These are phyloP conservation scores for Leptopterna dolabrata DNA, from an alignment of 2,888 invertebrate genomes.

Conservation along the genomic window DNA sequence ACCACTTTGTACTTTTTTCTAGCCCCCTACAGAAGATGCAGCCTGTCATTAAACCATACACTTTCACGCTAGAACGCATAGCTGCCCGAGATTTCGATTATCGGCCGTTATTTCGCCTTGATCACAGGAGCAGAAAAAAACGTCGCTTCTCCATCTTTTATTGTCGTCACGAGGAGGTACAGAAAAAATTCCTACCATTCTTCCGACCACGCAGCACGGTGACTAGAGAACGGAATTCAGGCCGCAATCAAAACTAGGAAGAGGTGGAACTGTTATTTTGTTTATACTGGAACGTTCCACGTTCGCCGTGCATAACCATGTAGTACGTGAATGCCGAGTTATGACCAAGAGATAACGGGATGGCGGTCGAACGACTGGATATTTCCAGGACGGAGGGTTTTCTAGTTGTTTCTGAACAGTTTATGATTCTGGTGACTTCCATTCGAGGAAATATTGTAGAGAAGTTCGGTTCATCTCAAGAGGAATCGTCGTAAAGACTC, in stretches of 20 bases:
- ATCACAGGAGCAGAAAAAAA: not conserved
- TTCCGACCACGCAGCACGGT: not conserved
- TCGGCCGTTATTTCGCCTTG: constrained; percentile 7
- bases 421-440: no score
- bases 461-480: no score
- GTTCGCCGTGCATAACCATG: not conserved
- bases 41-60: not conserved
- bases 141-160: not conserved
- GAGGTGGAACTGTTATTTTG: not conserved
- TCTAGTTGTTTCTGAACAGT: not conserved
- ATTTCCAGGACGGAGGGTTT: not conserved
- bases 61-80: not conserved
- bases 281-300: not conserved
- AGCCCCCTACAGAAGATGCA: not conserved
- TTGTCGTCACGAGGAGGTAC: not conserved
- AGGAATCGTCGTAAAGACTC: no score
- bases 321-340: not conserved
- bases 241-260: not conserved
- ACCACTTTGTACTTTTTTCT: not conserved
- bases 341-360: not conserved
- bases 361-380: not conserved
- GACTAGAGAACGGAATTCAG: not conserved
- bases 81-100: constrained; percentile 16
- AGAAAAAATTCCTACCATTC: not conserved
- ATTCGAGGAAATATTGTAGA: no score